phyloP scores from a whole-genome alignment of 2,888 invertebrate species.

The Autographa pulchrina region DNA sequence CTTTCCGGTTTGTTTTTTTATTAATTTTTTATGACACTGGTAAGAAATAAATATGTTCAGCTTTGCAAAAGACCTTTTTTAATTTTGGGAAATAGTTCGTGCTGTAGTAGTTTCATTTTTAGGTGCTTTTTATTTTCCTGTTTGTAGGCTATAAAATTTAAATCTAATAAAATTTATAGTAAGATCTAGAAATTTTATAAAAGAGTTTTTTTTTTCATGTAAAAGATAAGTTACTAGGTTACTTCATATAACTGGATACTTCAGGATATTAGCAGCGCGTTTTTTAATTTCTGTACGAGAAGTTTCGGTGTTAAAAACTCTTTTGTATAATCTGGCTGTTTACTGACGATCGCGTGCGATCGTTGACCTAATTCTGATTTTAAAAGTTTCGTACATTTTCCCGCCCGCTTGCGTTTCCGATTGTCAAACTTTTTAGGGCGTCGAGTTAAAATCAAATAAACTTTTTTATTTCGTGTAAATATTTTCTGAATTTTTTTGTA shows the following conservation, averaged over 20 bases:
- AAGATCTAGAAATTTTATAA: no score
- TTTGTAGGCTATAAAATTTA: no score
- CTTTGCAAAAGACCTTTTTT: no score
- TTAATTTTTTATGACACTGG: no score
- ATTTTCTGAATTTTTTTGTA: conserved; percentile 40
- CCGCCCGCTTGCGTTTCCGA: conserved; percentile 63
- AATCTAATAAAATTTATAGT: no score
- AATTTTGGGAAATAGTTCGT: no score
- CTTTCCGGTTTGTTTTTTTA: no score
- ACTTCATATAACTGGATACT: not conserved
- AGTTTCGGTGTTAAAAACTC: conserved; percentile 56
- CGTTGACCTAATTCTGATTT: conserved; percentile 70
- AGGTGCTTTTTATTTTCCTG: no score
- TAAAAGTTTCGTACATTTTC: conserved; percentile 64
- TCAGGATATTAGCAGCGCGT: not conserved
- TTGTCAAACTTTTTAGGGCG: conserved; percentile 63
- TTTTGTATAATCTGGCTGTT: conserved; percentile 62
- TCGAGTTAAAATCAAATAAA: conserved; percentile 55
- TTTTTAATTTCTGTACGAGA: conserved; percentile 26
- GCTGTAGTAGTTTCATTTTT: no score
- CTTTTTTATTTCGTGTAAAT: conserved; percentile 56
- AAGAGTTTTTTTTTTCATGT: no score
- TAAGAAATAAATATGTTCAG: no score
- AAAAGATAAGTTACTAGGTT: not conserved
- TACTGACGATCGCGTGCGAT: conserved; percentile 68